A percentile compares a stretch with the other conserved stretches of the same genome.
phyloP scores from a whole-genome alignment of 2,888 invertebrate species.

The Cyrtodaria siliqua region DNA sequence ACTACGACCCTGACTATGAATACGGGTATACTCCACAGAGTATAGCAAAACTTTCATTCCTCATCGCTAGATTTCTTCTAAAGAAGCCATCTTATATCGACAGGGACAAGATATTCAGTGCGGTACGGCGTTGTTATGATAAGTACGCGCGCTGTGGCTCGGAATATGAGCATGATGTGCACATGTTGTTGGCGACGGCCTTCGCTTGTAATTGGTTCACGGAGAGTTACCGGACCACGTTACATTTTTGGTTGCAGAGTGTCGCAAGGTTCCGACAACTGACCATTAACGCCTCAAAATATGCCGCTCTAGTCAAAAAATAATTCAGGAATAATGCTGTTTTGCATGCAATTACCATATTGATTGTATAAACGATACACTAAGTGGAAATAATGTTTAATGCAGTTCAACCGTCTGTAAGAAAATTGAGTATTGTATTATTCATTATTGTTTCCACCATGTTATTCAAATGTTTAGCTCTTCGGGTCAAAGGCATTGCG shows the following conservation, averaged over 20 bases:
- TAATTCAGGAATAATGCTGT: no score
- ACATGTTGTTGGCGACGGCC: conserved; percentile 84
- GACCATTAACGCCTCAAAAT: conserved; percentile 40
- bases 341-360: no score
- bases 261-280: conserved; percentile 70
- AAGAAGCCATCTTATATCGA: conserved; percentile 79
- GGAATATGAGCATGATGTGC: conserved; percentile 79
- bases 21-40: conserved; percentile 79
- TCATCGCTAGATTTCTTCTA: conserved; percentile 77
- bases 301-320: conserved; percentile 3
- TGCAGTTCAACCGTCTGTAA: no score
- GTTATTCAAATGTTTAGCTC: no score
- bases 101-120: conserved; percentile 75
- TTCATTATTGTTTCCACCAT: no score
- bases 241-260: conserved; percentile 81
- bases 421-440: no score
- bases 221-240: conserved; percentile 71
- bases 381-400: no score
- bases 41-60: conserved; percentile 77
- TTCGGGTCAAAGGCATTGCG: no score
- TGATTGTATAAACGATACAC: no score
- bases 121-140: conserved; percentile 79
- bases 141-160: conserved; percentile 73
- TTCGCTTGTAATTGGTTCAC: conserved; percentile 84
- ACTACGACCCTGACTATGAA: conserved; percentile 79